These are phyloP conservation scores for Eupeodes latifasciatus DNA, from an alignment of 2,888 invertebrate species.

Conservation along the genomic window DNA sequence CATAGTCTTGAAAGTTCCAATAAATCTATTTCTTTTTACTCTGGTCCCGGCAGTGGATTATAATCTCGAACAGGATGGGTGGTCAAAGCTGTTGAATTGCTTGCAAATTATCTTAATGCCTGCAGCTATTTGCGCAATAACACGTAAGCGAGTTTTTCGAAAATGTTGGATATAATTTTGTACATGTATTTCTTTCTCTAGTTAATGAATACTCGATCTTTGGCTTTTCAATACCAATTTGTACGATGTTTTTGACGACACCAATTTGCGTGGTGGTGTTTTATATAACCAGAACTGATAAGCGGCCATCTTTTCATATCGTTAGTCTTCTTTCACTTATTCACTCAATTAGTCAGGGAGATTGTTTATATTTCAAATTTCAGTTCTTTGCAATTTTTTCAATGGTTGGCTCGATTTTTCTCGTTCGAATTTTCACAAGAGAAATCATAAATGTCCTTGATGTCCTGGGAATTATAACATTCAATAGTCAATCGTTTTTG, in stretches of 20 bases:
- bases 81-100: constrained; percentile 86
- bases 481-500: constrained; percentile 86
- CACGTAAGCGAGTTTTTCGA: constrained; percentile 18
- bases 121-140: constrained; percentile 35
- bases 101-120: constrained; percentile 85
- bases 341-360: background rate
- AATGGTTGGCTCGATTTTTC: constrained; percentile 83
- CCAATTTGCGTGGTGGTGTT: constrained; percentile 73
- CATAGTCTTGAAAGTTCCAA: constrained; percentile 84
- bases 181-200: background rate
- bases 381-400: constrained; percentile 77
- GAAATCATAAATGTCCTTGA: constrained; percentile 86
- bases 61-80: constrained; percentile 84
- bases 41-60: constrained; percentile 86
- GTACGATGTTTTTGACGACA: constrained; percentile 56
- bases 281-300: constrained; percentile 77
- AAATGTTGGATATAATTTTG: too few relatives aligned
- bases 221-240: constrained; percentile 17
- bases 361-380: constrained; percentile 17
- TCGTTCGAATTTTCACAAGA: constrained; percentile 87
- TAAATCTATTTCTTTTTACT: constrained; percentile 85
- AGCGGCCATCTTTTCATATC: constrained; percentile 78
- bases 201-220: background rate
- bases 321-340: constrained; percentile 67
- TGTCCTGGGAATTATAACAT: constrained; percentile 86